Evolutionary conservation across 1,140 invertebrate genomes (phyloP).

Genomic region (Asbolus verrucosus): DNA sequence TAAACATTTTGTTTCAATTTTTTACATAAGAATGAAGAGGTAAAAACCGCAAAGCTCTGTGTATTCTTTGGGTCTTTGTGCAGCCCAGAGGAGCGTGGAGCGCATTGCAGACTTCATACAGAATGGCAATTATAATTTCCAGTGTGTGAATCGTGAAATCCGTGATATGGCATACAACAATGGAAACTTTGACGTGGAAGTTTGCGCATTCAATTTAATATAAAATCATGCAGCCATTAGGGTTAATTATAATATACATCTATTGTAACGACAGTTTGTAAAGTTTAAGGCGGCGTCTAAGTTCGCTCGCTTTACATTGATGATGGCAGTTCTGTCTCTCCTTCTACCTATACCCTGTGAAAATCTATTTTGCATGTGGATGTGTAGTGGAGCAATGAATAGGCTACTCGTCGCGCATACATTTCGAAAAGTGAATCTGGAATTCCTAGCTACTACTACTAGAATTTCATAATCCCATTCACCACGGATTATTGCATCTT

Average conservation of each 20-base stretch:
- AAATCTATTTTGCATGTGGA: conserved; percentile 26
- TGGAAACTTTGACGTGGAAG: conserved; percentile 40
- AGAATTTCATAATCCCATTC: conserved; percentile 40
- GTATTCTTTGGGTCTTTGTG: too few relatives aligned
- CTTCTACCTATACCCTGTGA: background rate
- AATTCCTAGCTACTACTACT: conserved; percentile 24
- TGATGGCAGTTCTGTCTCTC: conserved; percentile 21
- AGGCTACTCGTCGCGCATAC: conserved; percentile 26
- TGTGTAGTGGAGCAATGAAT: conserved; percentile 9
- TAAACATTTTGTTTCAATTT: too few relatives aligned
- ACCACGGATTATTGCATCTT: conserved; percentile 28
- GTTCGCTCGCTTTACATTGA: conserved; percentile 32
- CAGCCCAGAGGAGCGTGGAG: background rate
- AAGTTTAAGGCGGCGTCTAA: conserved; percentile 37
- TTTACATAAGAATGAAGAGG: too few relatives aligned
- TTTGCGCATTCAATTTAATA: conserved; percentile 45
- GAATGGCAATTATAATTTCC: conserved; percentile 5
- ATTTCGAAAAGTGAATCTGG: conserved; percentile 11
- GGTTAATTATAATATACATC: conserved; percentile 52
- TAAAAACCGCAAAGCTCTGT: too few relatives aligned
- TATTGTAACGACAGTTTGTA: conserved; percentile 49
- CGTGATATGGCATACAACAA: conserved; percentile 26
- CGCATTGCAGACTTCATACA: background rate
- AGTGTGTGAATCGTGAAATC: conserved; percentile 10
- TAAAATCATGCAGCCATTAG: conserved; percentile 49